Evolutionary conservation across 92 coral and sea anemone genomes (phyloP), one percentile per base, ranked within the genome.

Genomic region (Desmophyllum pertusum): DNA sequence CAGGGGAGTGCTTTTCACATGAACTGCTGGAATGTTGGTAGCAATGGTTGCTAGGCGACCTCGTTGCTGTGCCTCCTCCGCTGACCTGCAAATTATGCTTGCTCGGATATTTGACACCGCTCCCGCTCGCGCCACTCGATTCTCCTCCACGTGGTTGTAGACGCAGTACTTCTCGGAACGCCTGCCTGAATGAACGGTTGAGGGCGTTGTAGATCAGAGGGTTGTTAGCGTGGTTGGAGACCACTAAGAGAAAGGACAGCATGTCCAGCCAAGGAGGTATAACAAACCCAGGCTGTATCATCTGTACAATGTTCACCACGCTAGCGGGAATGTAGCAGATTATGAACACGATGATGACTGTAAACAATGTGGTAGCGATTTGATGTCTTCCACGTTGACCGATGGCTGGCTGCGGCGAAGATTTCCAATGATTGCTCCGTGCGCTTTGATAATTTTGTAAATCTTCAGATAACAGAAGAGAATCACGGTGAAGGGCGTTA

Each of bases 141-240:
- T 57, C 57, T 41, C 51, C 57, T 41, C 51, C 42, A 30, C 78
- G 45, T 30, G 86, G 43, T 13, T 35, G 53, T 39, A 82, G 35
- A n/a, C 31, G 86, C 42, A 82, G 57, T 3, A 82, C 86, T 15
- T 82, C 79, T 8, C 82, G 53, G 50, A 84, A 84, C 18, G 87
- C 79, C 87, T 84, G 80, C 62, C 87, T 55, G 78, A 84, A 76
- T 23, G 87, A 84, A 29, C 92, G 91, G 41, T 91, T 91, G 3
- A 88, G 85, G 69, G 86, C 86, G 14, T 90, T 90, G 81, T 91
- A 91, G 36, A 91, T 80, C 31, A 91, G 5, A 4, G 94, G 94
- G 53, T 91, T 91, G 87, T 91, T 90, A 38, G 94, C 91, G 27
- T 91, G 94, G 63, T 91, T 91, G 11, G 92, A 84, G 61, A 91